These are phyloP conservation scores for Trisateles emortualis DNA, from an alignment of 2,888 invertebrate genomes.

Conservation along the genomic window DNA sequence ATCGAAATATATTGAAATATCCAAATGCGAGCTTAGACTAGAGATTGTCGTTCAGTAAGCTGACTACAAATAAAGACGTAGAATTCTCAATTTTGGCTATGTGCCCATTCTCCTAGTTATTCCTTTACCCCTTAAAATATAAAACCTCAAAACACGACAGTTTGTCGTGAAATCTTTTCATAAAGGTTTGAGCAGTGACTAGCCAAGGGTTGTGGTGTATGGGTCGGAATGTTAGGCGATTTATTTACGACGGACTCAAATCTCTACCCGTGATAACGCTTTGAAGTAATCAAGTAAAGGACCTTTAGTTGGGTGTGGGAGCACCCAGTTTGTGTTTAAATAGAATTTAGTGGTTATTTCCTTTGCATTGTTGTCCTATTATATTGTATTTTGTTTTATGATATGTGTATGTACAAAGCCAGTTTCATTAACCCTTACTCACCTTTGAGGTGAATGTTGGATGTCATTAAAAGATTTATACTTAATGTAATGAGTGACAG, in stretches of 20 bases:
- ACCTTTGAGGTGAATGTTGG: too few relatives aligned
- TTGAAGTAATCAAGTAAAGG: slow-evolving; percentile 22
- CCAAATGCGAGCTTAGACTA: slow-evolving; percentile 57
- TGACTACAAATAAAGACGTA: slow-evolving; percentile 68
- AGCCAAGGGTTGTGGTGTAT: slow-evolving; percentile 30
- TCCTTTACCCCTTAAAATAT: slow-evolving; percentile 56
- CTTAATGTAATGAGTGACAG: too few relatives aligned
- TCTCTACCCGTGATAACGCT: slow-evolving; percentile 18
- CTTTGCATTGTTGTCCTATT: background rate
- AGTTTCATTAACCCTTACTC: background rate
- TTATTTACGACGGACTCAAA: slow-evolving; percentile 18
- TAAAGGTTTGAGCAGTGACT: slow-evolving; percentile 41
- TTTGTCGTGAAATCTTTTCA: slow-evolving; percentile 54
- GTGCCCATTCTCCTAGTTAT: slow-evolving; percentile 60
- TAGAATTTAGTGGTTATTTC: slow-evolving; percentile 2
- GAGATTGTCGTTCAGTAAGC: slow-evolving; percentile 67
- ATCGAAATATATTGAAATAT: slow-evolving; percentile 58
- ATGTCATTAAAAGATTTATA: too few relatives aligned
- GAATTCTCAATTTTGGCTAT: slow-evolving; percentile 70
- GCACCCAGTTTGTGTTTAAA: slow-evolving; percentile 5
- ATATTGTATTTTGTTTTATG: background rate
- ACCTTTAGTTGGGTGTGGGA: slow-evolving; percentile 9
- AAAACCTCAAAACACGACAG: slow-evolving; percentile 49
- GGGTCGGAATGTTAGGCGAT: slow-evolving; percentile 26
- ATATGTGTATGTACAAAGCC: background rate